These are phyloP conservation scores for Origma solitaria DNA, from an alignment of 2,113 vertebrate genomes.

Conservation along the genomic window DNA sequence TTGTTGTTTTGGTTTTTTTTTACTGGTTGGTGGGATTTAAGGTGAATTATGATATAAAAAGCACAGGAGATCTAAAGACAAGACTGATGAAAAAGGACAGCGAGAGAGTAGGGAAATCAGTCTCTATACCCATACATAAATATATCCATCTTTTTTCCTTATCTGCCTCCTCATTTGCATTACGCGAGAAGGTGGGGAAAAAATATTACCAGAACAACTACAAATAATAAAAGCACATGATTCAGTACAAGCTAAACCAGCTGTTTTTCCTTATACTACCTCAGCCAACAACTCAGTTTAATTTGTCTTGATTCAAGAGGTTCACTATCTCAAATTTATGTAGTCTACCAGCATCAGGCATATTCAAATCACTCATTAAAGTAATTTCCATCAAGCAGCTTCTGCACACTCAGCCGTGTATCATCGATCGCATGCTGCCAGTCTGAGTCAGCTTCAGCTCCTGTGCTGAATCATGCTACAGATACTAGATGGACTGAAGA, in stretches of 20 bases:
- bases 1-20: not conserved
- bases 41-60: not conserved
- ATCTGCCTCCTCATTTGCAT: not conserved
- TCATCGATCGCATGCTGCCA: not conserved
- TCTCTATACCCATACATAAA: not conserved
- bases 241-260: not conserved
- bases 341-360: not conserved
- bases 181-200: not conserved
- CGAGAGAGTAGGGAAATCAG: not conserved
- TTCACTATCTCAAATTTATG: not conserved
- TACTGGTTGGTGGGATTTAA: not conserved
- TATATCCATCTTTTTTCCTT: not conserved
- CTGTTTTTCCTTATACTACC: not conserved
- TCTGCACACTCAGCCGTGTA: not conserved
- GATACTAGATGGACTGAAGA: not conserved
- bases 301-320: not conserved
- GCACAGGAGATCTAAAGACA: not conserved
- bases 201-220: not conserved
- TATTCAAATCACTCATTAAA: conserved; percentile 22
- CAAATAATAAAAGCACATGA: not conserved
- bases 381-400: not conserved
- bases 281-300: not conserved
- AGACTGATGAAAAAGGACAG: not conserved
- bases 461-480: not conserved
- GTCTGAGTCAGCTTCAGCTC: not conserved